These are phyloP conservation scores for Helostoma temminkii DNA, from an alignment of 2,797 vertebrate species.

Conservation along the genomic window DNA sequence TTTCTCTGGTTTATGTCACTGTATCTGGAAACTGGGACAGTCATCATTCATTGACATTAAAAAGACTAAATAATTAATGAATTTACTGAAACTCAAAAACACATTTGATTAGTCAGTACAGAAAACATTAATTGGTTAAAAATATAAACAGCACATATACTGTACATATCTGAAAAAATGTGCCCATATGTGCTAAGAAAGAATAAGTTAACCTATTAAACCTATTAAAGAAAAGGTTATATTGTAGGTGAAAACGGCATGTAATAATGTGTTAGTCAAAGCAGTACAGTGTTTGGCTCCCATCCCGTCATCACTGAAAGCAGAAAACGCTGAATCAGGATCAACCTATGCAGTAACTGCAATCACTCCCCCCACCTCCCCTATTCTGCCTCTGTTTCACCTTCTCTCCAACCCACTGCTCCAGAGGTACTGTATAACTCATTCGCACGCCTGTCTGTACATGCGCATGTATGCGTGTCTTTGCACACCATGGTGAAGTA, in stretches of 20 bases:
- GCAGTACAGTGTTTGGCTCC: conserved; percentile 20
- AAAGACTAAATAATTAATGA: no score
- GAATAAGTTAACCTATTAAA: not conserved
- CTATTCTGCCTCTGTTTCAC: conserved; percentile 14
- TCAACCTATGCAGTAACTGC: conserved; percentile 55
- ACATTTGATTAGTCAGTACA: not conserved
- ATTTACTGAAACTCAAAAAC: not conserved
- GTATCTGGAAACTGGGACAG: no score
- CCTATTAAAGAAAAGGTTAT: conserved; percentile 16
- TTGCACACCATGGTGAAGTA: conserved; percentile 20
- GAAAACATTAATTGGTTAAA: not conserved
- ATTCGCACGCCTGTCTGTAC: conserved; percentile 33
- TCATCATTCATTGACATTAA: no score
- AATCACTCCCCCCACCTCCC: conserved; percentile 14
- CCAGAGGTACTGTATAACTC: conserved; percentile 58
- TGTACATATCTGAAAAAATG: no score
- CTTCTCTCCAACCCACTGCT: conserved; percentile 15
- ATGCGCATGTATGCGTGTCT: conserved; percentile 40
- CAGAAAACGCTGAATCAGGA: conserved; percentile 70
- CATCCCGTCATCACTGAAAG: conserved; percentile 21
- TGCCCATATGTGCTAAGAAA: no score
- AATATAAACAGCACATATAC: not conserved
- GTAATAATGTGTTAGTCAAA: conserved; percentile 27
- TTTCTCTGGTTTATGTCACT: no score
- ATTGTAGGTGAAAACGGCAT: conserved; percentile 13